Evolutionary conservation across 2,113 vertebrate species (phyloP).

Genomic region (Erythrocercus mccallii): DNA sequence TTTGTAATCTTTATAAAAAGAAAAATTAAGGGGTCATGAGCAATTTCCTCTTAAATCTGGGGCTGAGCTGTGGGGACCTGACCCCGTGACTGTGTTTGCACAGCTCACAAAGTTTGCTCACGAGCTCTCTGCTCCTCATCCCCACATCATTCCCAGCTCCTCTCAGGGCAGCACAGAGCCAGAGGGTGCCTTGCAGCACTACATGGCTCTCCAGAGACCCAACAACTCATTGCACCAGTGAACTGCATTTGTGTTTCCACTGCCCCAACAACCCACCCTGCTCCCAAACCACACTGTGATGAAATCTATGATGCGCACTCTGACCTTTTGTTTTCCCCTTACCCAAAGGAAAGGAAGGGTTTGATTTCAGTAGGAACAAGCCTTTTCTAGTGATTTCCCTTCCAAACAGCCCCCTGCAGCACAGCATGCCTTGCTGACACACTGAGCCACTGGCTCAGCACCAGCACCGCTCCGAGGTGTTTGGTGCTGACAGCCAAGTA

Average conservation of each 20-base stretch:
- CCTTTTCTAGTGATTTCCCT: neutral
- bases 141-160: accelerated
- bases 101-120: neutral
- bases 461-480: neutral
- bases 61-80: neutral
- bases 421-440: accelerated
- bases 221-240: neutral
- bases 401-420: neutral
- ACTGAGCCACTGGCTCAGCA: neutral
- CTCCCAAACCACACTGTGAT: neutral
- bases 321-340: neutral
- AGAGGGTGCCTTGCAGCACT: neutral
- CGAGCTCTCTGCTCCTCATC: neutral
- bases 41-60: neutral
- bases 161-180: accelerated
- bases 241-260: neutral
- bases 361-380: neutral
- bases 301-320: neutral
- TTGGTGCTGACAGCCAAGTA: accelerated
- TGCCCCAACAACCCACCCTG: neutral
- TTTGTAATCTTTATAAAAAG: neutral
- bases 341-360: neutral
- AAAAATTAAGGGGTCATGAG: neutral
- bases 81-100: neutral
- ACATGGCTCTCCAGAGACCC: accelerated